Conservation (phyloP, 2,113 vertebrate genomes). For the Dipodomys merriami region DNA sequence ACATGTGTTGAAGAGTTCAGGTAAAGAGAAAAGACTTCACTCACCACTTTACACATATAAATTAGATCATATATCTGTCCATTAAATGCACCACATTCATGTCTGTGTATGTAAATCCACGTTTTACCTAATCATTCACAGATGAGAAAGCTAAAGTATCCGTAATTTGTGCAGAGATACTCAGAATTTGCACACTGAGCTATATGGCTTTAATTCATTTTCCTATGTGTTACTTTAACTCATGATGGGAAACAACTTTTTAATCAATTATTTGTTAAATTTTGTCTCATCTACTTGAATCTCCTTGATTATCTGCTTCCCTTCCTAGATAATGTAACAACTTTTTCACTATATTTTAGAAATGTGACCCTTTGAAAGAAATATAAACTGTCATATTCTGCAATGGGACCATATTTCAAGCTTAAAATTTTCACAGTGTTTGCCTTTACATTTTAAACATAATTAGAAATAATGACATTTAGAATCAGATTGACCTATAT, state of each 20-base stretch:
- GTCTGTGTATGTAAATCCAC: not conserved
- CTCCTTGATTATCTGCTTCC: not conserved
- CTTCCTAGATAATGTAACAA: not conserved
- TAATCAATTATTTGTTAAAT: not conserved
- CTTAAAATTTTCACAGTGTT: not conserved
- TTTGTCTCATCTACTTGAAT: not conserved
- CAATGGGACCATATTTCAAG: not conserved
- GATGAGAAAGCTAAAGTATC: not conserved
- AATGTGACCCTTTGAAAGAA: not conserved
- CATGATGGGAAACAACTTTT: not conserved
- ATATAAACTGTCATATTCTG: not conserved
- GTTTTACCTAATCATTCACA: not conserved
- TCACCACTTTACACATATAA: not conserved
- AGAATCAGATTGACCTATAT: not conserved
- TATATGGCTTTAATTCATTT: not conserved
- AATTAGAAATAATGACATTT: not conserved
- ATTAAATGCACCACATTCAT: not conserved
- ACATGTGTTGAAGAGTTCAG: not conserved
- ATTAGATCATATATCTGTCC: not conserved
- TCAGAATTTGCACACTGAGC: not conserved
- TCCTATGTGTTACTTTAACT: not conserved
- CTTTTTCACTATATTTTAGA: not conserved
- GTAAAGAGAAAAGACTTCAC: not conserved
- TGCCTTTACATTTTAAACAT: not conserved
- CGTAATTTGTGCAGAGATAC: not conserved